Conservation (phyloP, 2,797 vertebrate genomes). For the Sebastes variabilis region DNA sequence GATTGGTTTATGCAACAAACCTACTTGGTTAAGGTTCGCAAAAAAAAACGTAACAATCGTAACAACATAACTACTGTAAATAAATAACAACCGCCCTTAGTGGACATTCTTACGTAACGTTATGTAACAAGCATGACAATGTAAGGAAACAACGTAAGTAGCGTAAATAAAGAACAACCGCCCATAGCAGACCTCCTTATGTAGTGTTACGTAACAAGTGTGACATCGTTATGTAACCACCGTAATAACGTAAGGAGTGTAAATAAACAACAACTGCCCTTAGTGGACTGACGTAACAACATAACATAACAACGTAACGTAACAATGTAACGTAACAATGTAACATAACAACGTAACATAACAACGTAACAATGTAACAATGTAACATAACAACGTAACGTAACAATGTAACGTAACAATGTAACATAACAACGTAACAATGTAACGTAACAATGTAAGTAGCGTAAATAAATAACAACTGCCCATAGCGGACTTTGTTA, state of each 20-base stretch:
- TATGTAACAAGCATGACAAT: background rate
- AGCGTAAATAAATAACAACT: no score
- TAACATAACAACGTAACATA: no score
- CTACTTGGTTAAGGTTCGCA: no score
- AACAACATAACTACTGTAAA: background rate
- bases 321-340: fast-evolving
- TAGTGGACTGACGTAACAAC: background rate
- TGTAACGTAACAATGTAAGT: background rate
- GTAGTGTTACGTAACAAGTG: background rate
- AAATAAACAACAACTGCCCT: background rate
- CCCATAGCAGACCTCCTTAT: background rate
- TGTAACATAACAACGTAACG: fast-evolving
- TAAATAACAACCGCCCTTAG: background rate
- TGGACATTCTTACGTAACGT: background rate
- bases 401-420: fast-evolving
- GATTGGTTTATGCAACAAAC: no score
- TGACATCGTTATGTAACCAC: background rate
- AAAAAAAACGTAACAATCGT: background rate
- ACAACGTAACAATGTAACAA: background rate
- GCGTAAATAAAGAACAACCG: background rate
- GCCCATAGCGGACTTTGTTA: no score
- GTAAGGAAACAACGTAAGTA: background rate
- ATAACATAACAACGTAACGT: no score
- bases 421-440: no score
- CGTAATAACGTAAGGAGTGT: background rate